These are phyloP conservation scores for Papilio demoleus DNA, from an alignment of 2,888 invertebrate genomes.

Conservation along the genomic window DNA sequence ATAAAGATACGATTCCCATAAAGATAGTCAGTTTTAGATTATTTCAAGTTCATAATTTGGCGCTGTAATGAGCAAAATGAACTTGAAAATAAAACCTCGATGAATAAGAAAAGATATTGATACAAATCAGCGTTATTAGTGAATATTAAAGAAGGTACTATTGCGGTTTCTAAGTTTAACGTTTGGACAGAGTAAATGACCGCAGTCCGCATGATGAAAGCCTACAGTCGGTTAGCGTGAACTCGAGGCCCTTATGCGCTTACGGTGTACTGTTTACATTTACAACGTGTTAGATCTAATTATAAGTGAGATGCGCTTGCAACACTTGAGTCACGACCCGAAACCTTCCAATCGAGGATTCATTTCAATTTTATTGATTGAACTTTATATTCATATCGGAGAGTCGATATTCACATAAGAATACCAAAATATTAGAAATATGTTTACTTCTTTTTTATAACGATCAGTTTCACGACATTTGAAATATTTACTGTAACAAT, in stretches of 20 bases:
- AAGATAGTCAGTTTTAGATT: not conserved
- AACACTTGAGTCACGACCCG: conserved; percentile 62
- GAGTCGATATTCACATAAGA: not conserved
- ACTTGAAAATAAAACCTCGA: too few relatives aligned
- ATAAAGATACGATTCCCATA: not conserved
- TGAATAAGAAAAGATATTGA: not conserved
- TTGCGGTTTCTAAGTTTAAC: conserved; percentile 53
- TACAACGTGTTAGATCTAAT: conserved; percentile 74
- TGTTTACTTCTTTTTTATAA: not conserved
- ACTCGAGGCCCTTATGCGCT: conserved; percentile 54
- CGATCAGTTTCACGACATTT: not conserved
- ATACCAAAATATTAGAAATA: not conserved
- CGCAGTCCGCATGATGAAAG: conserved; percentile 78
- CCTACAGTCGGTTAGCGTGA: conserved; percentile 59
- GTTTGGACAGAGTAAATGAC: conserved; percentile 72
- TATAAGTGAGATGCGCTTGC: conserved; percentile 65
- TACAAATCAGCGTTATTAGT: not conserved
- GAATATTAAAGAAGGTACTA: conserved; percentile 47
- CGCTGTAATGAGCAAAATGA: too few relatives aligned
- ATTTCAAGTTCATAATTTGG: too few relatives aligned
- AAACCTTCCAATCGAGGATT: conserved; percentile 46
- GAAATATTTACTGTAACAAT: not conserved
- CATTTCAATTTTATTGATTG: not conserved
- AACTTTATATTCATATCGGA: not conserved
- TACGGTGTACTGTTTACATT: conserved; percentile 69